Conservation (phyloP, 2,797 vertebrate species). For the Pitangus sulphuratus region DNA sequence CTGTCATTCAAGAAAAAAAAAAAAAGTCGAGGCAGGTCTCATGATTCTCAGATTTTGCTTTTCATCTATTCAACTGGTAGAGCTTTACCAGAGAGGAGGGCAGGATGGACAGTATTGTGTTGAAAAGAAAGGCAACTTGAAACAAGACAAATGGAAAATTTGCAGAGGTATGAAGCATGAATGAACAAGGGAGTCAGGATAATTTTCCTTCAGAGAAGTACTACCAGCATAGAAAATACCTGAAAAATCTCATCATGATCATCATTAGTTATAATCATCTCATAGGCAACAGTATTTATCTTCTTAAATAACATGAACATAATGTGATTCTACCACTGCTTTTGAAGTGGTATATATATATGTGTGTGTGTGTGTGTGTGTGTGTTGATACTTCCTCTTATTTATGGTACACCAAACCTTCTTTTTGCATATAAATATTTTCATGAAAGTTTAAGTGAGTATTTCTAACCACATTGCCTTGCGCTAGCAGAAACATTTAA, state of each 20-base stretch:
- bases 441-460: neutral
- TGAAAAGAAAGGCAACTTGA: neutral
- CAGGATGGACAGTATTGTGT: neutral
- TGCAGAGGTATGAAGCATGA: neutral
- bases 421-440: neutral
- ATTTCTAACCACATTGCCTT: neutral
- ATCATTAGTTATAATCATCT: neutral
- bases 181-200: neutral
- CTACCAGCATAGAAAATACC: neutral
- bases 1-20: neutral
- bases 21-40: neutral
- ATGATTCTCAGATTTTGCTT: neutral
- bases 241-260: neutral
- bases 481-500: neutral
- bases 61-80: neutral
- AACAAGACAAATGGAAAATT: neutral
- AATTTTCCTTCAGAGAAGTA: neutral
- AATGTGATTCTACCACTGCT: neutral
- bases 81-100: neutral
- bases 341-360: neutral
- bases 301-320: neutral
- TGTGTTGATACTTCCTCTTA: neutral
- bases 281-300: neutral
- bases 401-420: neutral
- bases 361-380: neutral